Conservation (phyloP, 2,113 vertebrate genomes). For the Bubalus kerabau region DNA sequence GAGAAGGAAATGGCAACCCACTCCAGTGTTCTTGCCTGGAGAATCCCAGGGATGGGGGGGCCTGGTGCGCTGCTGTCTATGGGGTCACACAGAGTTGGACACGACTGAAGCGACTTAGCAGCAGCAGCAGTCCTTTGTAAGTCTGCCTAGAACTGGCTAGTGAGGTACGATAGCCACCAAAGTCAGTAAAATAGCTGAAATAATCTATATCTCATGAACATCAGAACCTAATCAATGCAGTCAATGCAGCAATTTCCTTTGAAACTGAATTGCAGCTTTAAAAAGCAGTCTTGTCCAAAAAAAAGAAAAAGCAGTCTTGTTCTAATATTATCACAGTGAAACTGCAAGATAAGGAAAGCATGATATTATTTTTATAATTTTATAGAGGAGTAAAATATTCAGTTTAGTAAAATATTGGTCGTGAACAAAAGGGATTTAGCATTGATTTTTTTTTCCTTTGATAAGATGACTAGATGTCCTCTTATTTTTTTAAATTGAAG, state of each 20-base stretch:
- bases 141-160: not conserved
- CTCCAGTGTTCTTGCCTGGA: too few relatives aligned
- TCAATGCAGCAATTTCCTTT: not conserved
- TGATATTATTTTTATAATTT: not conserved
- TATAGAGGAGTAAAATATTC: not conserved
- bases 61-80: too few relatives aligned
- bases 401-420: not conserved
- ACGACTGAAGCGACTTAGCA: too few relatives aligned
- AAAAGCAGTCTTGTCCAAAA: not conserved
- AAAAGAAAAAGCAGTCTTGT: not conserved
- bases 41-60: too few relatives aligned
- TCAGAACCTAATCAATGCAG: not conserved
- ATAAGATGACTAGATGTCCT: not conserved
- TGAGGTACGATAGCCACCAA: rapidly evolving
- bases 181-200: not conserved
- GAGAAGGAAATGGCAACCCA: too few relatives aligned
- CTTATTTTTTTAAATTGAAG: not conserved
- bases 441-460: not conserved
- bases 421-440: not conserved
- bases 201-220: not conserved
- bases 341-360: not conserved
- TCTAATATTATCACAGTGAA: not conserved
- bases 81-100: too few relatives aligned
- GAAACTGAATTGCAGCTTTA: not conserved
- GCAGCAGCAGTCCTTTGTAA: not conserved